These are phyloP conservation scores for Helicolenus hilgendorfi DNA, from an alignment of 2,797 vertebrate genomes.

Conservation along the genomic window DNA sequence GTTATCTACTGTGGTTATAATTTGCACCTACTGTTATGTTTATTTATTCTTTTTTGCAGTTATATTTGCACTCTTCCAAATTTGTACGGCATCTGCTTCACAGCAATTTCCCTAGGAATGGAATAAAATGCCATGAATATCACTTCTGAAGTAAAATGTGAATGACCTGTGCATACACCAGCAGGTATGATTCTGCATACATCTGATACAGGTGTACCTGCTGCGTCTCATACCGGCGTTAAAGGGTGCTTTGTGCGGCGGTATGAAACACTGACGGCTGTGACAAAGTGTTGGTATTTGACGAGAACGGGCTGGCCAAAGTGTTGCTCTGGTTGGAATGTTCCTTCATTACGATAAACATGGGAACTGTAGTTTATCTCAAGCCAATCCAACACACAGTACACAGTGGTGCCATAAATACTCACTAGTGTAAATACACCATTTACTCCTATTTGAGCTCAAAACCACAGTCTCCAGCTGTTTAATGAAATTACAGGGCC, in stretches of 20 bases:
- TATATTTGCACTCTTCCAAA: too few species aligned
- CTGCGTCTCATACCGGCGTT: background rate
- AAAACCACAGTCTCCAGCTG: background rate
- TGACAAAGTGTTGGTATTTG: too few species aligned
- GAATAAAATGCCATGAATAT: background rate
- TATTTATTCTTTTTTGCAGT: background rate
- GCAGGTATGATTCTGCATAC: background rate
- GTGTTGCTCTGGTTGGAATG: background rate
- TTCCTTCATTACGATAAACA: background rate
- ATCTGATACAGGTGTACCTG: background rate
- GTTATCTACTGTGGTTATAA: background rate
- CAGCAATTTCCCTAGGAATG: background rate
- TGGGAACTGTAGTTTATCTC: background rate
- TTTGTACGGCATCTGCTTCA: too few species aligned
- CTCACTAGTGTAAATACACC: background rate
- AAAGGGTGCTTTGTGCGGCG: background rate
- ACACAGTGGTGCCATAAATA: background rate
- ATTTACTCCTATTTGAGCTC: background rate
- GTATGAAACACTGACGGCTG: background rate
- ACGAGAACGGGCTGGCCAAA: background rate
- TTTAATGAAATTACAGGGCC: background rate
- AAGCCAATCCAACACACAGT: background rate
- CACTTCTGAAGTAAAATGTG: background rate
- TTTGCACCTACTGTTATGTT: background rate
- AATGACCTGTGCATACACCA: background rate